phyloP scores from a whole-genome alignment of 2,797 vertebrate species.

The Lacerta agilis region DNA sequence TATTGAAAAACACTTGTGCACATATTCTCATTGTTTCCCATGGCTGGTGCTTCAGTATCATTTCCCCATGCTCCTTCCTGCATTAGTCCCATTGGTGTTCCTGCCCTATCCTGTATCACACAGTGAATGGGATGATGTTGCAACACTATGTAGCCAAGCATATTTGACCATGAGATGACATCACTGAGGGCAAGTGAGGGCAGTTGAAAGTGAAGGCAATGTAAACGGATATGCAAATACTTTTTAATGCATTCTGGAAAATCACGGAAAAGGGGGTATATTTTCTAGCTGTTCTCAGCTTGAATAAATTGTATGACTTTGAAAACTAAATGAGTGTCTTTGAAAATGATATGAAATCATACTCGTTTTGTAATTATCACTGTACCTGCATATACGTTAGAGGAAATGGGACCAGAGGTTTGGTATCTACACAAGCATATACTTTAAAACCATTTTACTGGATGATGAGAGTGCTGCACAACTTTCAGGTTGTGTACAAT shows the following conservation, averaged over 20 bases:
- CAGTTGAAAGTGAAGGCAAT: neutral
- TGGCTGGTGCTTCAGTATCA: neutral
- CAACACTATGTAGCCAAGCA: neutral
- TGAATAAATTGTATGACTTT: neutral
- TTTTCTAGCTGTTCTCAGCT: neutral
- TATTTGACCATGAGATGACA: neutral
- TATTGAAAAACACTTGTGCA: neutral
- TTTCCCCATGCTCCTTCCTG: neutral
- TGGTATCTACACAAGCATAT: neutral
- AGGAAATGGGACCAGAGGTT: neutral
- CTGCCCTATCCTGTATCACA: neutral
- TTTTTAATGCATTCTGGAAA: neutral
- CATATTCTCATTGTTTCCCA: neutral
- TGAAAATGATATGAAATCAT: slow-evolving; percentile 22
- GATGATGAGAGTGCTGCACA: neutral
- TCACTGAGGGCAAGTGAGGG: neutral
- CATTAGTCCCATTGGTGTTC: neutral
- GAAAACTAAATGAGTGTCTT: slow-evolving; percentile 33
- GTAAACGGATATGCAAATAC: slow-evolving; percentile 24
- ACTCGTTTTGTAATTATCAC: neutral
- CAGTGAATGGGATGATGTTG: neutral
- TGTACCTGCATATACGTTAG: rapidly evolving
- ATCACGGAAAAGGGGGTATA: neutral
- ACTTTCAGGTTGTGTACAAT: neutral
- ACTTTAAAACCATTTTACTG: neutral